Evolutionary conservation across 2,888 invertebrate species (phyloP).

Genomic region (Cepaea hortensis): DNA sequence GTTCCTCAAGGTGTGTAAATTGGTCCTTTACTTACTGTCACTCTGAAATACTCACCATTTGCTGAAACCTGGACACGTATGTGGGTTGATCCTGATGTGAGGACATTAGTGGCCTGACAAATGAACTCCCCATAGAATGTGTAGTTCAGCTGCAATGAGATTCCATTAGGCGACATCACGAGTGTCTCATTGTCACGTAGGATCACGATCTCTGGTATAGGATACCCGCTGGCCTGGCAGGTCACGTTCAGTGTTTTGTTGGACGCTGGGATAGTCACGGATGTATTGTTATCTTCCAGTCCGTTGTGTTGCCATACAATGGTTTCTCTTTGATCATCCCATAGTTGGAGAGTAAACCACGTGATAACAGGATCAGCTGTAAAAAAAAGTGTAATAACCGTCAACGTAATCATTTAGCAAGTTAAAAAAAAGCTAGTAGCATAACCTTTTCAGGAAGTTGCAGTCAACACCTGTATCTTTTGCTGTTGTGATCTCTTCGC

Average conservation of each 20-base stretch:
- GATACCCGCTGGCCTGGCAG: background rate
- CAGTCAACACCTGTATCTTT: too few relatives aligned
- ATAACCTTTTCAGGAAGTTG: too few relatives aligned
- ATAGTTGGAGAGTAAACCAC: background rate
- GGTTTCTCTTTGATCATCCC: background rate
- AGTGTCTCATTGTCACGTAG: background rate
- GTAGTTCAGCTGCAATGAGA: background rate
- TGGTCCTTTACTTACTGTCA: too few relatives aligned
- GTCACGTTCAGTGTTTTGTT: background rate
- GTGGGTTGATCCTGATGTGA: background rate
- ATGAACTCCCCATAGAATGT: background rate
- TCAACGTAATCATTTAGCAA: too few relatives aligned
- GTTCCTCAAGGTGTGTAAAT: too few relatives aligned
- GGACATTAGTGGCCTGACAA: background rate
- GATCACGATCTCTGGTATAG: background rate
- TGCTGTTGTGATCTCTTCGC: too few relatives aligned
- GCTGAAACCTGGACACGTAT: background rate
- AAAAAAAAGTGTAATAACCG: background rate
- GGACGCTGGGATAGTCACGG: background rate
- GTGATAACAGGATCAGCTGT: background rate
- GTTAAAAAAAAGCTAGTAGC: too few relatives aligned
- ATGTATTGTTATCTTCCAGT: background rate
- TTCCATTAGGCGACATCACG: background rate
- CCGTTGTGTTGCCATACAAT: background rate
- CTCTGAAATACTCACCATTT: too few relatives aligned